Conservation (phyloP, 2,888 invertebrate genomes). For the Dolomedes plantarius region DNA sequence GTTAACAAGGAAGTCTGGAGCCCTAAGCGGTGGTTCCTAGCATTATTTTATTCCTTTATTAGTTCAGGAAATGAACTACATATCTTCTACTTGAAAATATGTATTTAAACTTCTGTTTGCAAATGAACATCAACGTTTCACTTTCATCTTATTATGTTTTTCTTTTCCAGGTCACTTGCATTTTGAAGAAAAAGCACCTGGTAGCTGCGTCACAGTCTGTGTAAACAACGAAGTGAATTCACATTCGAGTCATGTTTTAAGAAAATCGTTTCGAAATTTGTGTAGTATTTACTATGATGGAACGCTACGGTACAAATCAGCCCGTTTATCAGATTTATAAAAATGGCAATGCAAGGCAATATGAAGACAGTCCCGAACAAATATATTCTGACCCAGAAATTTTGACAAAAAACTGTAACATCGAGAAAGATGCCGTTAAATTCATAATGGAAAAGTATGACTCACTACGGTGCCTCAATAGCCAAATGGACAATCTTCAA, state of each 20-base stretch:
- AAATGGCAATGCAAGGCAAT: slow-evolving; percentile 35
- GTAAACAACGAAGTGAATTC: too few relatives aligned
- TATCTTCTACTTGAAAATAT: not conserved
- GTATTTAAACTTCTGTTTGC: too few relatives aligned
- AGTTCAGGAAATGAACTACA: not conserved
- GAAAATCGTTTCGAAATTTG: not conserved
- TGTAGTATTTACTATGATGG: not conserved
- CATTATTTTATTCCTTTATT: not conserved
- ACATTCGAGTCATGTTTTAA: not conserved
- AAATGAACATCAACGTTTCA: too few relatives aligned
- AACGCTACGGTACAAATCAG: slow-evolving; percentile 22
- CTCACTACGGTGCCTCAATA: slow-evolving; percentile 52
- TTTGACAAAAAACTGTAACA: slow-evolving; percentile 55
- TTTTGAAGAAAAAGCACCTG: not conserved
- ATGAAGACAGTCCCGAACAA: slow-evolving; percentile 47
- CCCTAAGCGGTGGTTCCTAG: not conserved
- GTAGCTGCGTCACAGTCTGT: too few relatives aligned
- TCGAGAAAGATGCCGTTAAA: slow-evolving; percentile 65
- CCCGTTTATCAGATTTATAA: slow-evolving; percentile 39
- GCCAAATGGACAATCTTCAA: slow-evolving; percentile 57
- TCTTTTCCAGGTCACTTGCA: not conserved
- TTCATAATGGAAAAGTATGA: slow-evolving; percentile 69
- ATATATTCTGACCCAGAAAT: slow-evolving; percentile 67
- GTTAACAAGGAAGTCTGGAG: not conserved
- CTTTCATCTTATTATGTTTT: too few relatives aligned